Evolutionary conservation across 2,797 vertebrate genomes (phyloP), one percentile per base, ranked within the genome.

Genomic region (Periparus ater): DNA sequence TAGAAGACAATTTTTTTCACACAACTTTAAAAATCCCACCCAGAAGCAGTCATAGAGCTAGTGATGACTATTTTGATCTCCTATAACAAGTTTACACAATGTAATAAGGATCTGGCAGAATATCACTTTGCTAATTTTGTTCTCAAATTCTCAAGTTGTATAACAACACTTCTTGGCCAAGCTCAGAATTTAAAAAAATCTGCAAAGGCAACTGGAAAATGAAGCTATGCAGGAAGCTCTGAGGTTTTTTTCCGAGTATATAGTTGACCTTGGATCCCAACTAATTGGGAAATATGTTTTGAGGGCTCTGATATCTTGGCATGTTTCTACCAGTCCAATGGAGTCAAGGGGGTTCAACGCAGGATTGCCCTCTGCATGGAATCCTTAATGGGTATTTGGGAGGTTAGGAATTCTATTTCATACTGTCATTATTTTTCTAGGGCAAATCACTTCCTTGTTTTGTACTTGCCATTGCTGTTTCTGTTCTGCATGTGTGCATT

Each of bases 61-160:
- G 40, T 74, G 81, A 71, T 73, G 19, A 71, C 30, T 94, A 32
- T 68, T 92, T 80, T 91, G 81, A 85, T 91, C 89, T 80, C 57
- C 80, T 77, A 12, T 88, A 75, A 93, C 68, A 92, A 90, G 57
- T 77, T 87, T 77, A 71, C 40, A 60, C 29, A 82, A 51, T 61
- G 30, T 53, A 67, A 76, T 71, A 92, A 76, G 19, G 18, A 77
- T 71, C 78, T 94, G 87, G 65, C 78, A 89, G 81, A 85, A 91
- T 53, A 95, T 45, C 23, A 30, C 29, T 83, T 94, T 71, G 58
- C 32, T 88, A 80, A 85, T 83, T 89, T 75, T 72, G 23, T 75
- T 57, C 25, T 80, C 25, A 50, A 89, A 65, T 91, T 96, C 25
- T 80, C 25, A 50, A 89, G 72, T 91, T 96, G 72, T 61, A 53